Evolutionary conservation across 2,888 invertebrate species (phyloP).

Genomic region (Barypeithes pellucidus): DNA sequence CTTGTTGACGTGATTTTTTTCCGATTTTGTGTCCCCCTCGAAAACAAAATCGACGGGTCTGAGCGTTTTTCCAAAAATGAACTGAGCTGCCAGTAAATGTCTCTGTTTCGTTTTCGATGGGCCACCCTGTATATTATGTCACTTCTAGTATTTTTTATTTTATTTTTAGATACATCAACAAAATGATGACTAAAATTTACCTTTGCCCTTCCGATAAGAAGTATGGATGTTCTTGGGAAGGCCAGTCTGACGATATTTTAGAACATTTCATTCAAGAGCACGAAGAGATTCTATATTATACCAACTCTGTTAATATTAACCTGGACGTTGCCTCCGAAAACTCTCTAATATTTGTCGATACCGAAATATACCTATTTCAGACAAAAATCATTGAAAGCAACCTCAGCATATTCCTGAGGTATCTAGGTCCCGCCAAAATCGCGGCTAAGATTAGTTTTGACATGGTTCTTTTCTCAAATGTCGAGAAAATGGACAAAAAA

Average conservation of each 20-base stretch:
- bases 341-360: slow-evolving; percentile 58
- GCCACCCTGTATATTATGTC: too few species aligned
- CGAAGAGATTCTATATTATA: slow-evolving; percentile 59
- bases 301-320: slow-evolving; percentile 58
- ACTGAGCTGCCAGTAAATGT: too few species aligned
- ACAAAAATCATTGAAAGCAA: slow-evolving; percentile 47
- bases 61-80: too few species aligned
- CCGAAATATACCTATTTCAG: slow-evolving; percentile 63
- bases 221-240: slow-evolving; percentile 63
- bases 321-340: slow-evolving; percentile 60
- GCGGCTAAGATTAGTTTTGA: slow-evolving; percentile 60
- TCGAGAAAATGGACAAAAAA: slow-evolving; percentile 38
- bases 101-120: too few species aligned
- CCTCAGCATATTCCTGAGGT: slow-evolving; percentile 60
- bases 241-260: slow-evolving; percentile 60
- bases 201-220: slow-evolving; percentile 63
- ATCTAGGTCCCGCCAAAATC: slow-evolving; percentile 58
- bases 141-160: too few species aligned
- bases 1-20: too few species aligned
- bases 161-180: slow-evolving; percentile 26
- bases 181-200: slow-evolving; percentile 58
- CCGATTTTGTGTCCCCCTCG: too few species aligned
- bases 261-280: slow-evolving; percentile 63
- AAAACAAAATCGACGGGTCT: too few species aligned
- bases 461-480: slow-evolving; percentile 48